Conservation (phyloP, 2,113 vertebrate species). For the Vombatus ursinus region DNA sequence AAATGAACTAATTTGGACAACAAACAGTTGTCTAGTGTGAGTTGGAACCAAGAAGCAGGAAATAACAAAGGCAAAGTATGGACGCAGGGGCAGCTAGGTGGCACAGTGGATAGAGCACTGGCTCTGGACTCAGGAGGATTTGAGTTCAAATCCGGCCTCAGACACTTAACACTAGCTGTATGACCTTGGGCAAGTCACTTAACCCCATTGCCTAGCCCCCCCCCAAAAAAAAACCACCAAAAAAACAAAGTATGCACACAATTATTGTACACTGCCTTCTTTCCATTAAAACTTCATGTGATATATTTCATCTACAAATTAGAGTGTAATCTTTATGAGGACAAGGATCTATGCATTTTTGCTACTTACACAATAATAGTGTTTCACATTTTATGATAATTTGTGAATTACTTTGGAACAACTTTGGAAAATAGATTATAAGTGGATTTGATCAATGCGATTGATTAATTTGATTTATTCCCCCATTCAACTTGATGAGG, state of each 20-base stretch:
- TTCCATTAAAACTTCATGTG: not conserved
- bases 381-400: not conserved
- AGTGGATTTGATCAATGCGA: not conserved
- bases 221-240: too few species aligned
- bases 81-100: too few species aligned
- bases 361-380: not conserved
- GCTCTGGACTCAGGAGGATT: too few species aligned
- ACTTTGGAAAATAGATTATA: not conserved
- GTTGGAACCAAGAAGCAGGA: not conserved
- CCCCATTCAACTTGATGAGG: not conserved
- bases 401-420: not conserved
- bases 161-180: too few species aligned
- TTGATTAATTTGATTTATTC: not conserved
- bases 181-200: too few species aligned
- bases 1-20: not conserved
- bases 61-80: not conserved
- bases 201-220: too few species aligned
- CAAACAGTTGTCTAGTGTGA: not conserved
- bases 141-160: too few species aligned
- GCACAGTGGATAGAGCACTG: too few species aligned
- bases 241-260: not conserved
- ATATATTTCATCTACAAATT: not conserved
- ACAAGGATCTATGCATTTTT: not conserved
- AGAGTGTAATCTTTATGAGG: conserved; percentile 5
- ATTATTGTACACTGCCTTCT: not conserved